Base-by-base conservation (phyloP, 1,140 invertebrate species). In the Philotrypesis tridentata region DNA sequence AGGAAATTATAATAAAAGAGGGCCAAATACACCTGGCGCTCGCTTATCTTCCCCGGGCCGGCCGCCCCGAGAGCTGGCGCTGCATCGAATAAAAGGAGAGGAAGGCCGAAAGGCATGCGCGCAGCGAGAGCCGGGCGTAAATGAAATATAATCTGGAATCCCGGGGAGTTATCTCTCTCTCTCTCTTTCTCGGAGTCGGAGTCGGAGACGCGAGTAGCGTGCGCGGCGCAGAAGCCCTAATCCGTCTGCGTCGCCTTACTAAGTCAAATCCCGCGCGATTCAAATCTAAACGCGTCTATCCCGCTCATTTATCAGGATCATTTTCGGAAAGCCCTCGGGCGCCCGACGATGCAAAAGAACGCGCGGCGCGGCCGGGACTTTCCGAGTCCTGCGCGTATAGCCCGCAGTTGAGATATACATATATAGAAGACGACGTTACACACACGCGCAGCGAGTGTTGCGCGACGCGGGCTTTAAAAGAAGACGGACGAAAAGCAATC, bases 301-400 rank as follows among this genome's bases (percentile, higher is more conserved):
- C 81, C n/a, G 23, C 76, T 83, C 82, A 61, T 83, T 83, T 83
- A 79, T 83, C 82, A 83, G 82, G 82, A 83, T 83, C 76, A 83
- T 83, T 79, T 83, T 82, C 60, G 81, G 68, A 78, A 78, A 78
- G 40, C 43, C 68, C 55, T 29, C 25, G 21, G 11, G 33, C 33
- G 27, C 11, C 27, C 43, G 33, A 43, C n/a, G 40, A 72, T 72
- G 74, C 73, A 33, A 76, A 75, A 81, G 73, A 81, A 63, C 61
- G 67, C n/a, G n/a, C n/a, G n/a, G n/a, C n/a, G n/a, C n/a, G n/a
- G n/a, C 40, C 77, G n/a, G n/a, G 17, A 73, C 25, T 9, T n/a
- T n/a, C n/a, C n/a, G n/a, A n/a, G n/a, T n/a, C n/a, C n/a, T n/a
- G n/a, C n/a, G n/a, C n/a, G n/a, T n/a, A n/a, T n/a, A n/a, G n/a